Evolutionary conservation across 2,888 invertebrate species (phyloP).

Genomic region (Drosophila greeni): DNA sequence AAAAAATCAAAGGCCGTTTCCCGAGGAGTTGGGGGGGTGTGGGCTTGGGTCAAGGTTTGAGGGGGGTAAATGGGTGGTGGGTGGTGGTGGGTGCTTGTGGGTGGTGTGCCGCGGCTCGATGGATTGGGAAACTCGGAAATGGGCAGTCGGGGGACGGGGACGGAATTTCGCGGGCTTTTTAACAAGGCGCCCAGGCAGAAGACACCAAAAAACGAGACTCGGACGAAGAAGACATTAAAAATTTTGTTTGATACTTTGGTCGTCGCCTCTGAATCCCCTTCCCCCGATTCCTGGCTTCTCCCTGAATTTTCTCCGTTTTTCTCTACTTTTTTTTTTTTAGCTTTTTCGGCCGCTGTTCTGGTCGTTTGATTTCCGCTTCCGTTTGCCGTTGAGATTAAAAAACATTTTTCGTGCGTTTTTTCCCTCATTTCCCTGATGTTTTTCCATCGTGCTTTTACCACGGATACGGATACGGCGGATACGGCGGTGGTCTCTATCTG

Average conservation of each 20-base stretch:
- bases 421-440: conserved; percentile 65
- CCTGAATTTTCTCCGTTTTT: not conserved
- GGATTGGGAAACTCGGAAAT: conserved; percentile 3
- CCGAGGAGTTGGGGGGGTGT: conserved; percentile 31
- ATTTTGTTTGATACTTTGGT: conserved; percentile 70
- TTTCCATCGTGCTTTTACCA: conserved; percentile 36
- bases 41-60: conserved; percentile 9
- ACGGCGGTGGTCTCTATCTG: conserved; percentile 62
- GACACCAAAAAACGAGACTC: conserved; percentile 47
- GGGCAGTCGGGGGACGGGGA: conserved; percentile 13
- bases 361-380: conserved; percentile 78
- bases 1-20: conserved; percentile 71
- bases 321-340: conserved; percentile 8
- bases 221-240: conserved; percentile 67
- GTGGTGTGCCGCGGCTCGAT: not conserved
- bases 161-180: conserved; percentile 71
- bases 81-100: conserved; percentile 1
- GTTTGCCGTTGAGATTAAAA: conserved; percentile 78
- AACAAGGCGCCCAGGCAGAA: conserved; percentile 66
- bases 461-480: conserved; percentile 31
- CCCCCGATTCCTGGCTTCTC: not conserved
- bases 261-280: conserved; percentile 23
- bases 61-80: conserved; percentile 9
- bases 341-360: conserved; percentile 67
- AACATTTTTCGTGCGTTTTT: conserved; percentile 67